These are phyloP conservation scores for Aurelia aurita complex sp. Pacific DNA, from an alignment of 30 jellyfish, hydroid and myxozoan species.

Conservation along the genomic window DNA sequence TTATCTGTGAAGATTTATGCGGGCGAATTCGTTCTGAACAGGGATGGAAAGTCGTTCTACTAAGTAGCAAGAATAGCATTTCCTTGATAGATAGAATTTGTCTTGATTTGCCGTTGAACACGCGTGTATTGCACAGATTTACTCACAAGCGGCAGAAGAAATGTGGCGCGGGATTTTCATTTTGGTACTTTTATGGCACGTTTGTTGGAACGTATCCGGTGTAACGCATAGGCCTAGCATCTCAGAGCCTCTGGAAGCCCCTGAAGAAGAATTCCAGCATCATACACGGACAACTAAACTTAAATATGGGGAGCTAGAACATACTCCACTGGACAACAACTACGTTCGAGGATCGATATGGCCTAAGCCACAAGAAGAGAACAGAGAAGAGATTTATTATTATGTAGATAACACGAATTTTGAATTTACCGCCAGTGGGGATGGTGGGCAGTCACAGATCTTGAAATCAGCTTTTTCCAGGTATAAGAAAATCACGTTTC, in stretches of 20 bases:
- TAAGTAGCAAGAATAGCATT: no score
- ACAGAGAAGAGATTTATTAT: constrained; percentile 15
- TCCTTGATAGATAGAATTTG: no score
- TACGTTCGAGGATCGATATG: constrained; percentile 73
- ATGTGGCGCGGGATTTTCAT: no score
- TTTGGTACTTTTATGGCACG: no score
- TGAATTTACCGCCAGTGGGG: constrained; percentile 11
- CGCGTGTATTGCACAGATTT: no score
- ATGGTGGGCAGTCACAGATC: constrained; percentile 32
- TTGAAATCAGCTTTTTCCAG: constrained; percentile 56
- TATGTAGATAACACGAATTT: constrained; percentile 45
- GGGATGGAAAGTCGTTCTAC: no score
- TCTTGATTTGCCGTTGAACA: no score
- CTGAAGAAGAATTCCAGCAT: background rate
- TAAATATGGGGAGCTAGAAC: constrained; percentile 49
- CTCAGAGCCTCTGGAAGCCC: background rate
- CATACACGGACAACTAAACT: constrained; percentile 46
- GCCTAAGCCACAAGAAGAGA: constrained; percentile 78
- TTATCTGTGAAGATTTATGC: no score
- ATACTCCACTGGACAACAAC: constrained; percentile 44
- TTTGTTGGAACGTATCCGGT: no score
- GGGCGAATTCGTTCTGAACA: no score
- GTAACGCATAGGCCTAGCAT: background rate
- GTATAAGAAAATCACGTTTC: constrained; percentile 46
- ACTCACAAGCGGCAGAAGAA: no score